Evolutionary conservation across 2,888 invertebrate genomes (phyloP), one percentile per base, ranked within the genome.

Genomic region (Hoplodrina ambigua): DNA sequence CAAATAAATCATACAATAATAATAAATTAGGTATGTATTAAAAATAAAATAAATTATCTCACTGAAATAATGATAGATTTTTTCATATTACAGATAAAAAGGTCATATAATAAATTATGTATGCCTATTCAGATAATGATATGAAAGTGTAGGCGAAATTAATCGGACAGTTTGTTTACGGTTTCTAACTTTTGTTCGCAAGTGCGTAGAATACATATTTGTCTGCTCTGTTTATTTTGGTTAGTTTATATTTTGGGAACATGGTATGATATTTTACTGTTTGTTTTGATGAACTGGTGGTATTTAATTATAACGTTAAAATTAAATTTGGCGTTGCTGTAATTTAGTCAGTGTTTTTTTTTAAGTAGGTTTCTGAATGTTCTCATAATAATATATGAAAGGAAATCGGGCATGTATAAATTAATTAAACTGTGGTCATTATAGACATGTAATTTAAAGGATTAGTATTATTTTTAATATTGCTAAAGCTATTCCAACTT

Each of bases 201-300:
- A 62, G 50, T 30, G 19, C 44, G 62, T 74, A 37, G 57, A 74
- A 55, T 52, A 68, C 50, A 56, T 72, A 50, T 63, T 68, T 62
- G 46, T 50, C 30, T 55, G n/a, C 41, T 0, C 19, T 66, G 19
- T 71, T 56, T 56, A 33, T 15, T 59, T 64, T 3, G 20, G n/a
- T 17, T 25, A 15, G 19, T 72, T 50, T 17, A 25, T 25, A 64
- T 19, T 52, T 52, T 52, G 0, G 33, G 13, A 53, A 44, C 15
- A n/a, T 41, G 6, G 1, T 4, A 10, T 15, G 15, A 49, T 41
- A 66, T 72, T 56, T 25, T 10, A 55, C 25, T 50, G 11, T 19
- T 73, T 46, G 10, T 20, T 55, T 60, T 20, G 13, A 66, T 41
- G 5, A 57, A 57, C 60, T 52, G 7, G 7, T 55, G 17, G 44